Conservation (phyloP, 2,113 vertebrate genomes). For the Cyanoramphus novaezelandiae region DNA sequence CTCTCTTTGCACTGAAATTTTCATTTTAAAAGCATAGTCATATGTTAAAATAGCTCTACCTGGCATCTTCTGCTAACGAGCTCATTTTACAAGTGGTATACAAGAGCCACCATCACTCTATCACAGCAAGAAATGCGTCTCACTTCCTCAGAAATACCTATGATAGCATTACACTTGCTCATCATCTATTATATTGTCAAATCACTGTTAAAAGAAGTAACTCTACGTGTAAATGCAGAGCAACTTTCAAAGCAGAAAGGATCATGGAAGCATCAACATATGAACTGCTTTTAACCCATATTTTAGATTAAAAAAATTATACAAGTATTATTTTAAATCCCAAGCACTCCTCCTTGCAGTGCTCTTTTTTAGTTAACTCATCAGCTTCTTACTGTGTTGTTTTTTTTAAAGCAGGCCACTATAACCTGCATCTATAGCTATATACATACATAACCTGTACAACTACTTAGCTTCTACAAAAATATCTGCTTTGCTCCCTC, state of each 20-base stretch:
- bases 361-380: neutral
- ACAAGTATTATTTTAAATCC: neutral
- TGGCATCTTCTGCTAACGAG: slow-evolving; percentile 16
- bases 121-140: neutral
- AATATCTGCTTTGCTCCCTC: neutral
- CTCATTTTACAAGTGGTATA: neutral
- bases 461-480: neutral
- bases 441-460: neutral
- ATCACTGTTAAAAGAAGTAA: neutral
- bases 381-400: neutral
- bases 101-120: neutral
- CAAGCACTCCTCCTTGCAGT: neutral
- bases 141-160: neutral
- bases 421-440: neutral
- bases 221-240: neutral
- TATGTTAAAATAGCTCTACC: neutral
- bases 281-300: neutral
- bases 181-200: neutral
- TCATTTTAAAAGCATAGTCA: slow-evolving; percentile 26
- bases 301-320: neutral
- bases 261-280: neutral
- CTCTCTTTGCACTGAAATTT: slow-evolving; percentile 16
- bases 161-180: neutral
- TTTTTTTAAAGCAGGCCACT: neutral
- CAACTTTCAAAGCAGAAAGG: neutral